Base-by-base conservation (phyloP, 1,140 invertebrate genomes). In the Trichonephila clavata region DNA sequence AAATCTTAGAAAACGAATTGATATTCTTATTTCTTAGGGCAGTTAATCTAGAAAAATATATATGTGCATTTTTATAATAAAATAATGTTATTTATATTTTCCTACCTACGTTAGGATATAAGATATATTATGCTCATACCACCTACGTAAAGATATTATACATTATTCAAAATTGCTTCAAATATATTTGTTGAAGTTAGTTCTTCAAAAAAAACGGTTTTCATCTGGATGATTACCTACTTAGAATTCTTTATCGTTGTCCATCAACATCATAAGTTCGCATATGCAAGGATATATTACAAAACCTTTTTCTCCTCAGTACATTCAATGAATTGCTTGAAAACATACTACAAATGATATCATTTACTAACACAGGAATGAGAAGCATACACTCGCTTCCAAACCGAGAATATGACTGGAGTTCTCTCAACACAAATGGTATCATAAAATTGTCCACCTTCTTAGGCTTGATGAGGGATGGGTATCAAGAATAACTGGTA, bases 181-280 rank as follows among this genome's bases (percentile, higher is more conserved):
- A 50, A 50, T 39, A 50, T 50, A 50, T 50, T 50, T 50, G 50
- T 10, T 10, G 50, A 50, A 50, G 50, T 50, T 50, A 0, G 50
- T 68, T 68, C 65, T 65, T 10, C n/a, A 4, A 3, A 68, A 24
- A 24, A 68, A 3, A 68, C 65, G 10, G 13, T 24, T 68, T n/a
- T 68, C 24, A 68, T 68, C n/a, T 68, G 50, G 65, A 68, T 68
- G 65, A 68, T 68, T 68, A 68, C 65, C 65, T 68, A 68, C 65
- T 68, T 68, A 50, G 24, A 24, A n/a, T 68, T 68, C 65, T 24
- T 68, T 68, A 13, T 24, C 10, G 6, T 68, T 10, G 7, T 24
- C 24, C n/a, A 68, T 68, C 65, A 27, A 68, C n/a, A 68, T 68
- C 21, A 68, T 68, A 24, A 68, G n/a, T 68, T 68, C 50, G n/a